Conservation (phyloP, 2,888 invertebrate genomes). For the Drosophila cognata region DNA sequence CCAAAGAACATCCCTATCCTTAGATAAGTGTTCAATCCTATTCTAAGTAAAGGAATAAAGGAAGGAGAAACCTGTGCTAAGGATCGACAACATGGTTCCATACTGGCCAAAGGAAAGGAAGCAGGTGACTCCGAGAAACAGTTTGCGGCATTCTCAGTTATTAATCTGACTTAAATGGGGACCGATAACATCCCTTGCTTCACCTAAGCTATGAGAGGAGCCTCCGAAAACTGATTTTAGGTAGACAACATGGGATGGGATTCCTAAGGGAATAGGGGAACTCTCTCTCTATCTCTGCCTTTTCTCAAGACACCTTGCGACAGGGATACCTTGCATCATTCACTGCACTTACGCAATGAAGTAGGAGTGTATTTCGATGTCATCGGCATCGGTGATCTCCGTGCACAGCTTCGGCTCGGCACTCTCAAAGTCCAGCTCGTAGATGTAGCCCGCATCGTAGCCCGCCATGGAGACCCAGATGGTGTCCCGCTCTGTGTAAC, state of each 20-base stretch:
- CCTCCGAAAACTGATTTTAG: background rate
- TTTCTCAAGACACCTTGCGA: background rate
- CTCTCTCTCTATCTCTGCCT: background rate
- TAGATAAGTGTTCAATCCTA: background rate
- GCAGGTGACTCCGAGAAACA: background rate
- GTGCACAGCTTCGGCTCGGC: slow-evolving; percentile 85
- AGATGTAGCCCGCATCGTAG: slow-evolving; percentile 89
- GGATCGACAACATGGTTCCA: background rate
- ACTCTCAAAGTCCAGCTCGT: slow-evolving; percentile 86
- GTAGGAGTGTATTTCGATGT: slow-evolving; percentile 87
- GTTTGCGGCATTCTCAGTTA: background rate
- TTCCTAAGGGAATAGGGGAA: background rate
- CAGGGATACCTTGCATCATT: background rate
- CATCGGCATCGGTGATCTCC: slow-evolving; percentile 86
- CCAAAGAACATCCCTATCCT: background rate
- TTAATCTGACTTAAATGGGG: background rate
- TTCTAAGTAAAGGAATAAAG: background rate
- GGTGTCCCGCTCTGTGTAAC: slow-evolving; percentile 86
- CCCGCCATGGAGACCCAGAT: slow-evolving; percentile 88
- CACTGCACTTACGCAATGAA: slow-evolving; percentile 85
- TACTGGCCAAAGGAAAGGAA: background rate
- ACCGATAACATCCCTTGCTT: background rate
- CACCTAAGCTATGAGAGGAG: background rate
- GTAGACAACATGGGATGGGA: background rate
- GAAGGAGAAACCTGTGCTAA: background rate